These are phyloP conservation scores for Oreocharis arfaki DNA, from an alignment of 2,113 vertebrate genomes.

Conservation along the genomic window DNA sequence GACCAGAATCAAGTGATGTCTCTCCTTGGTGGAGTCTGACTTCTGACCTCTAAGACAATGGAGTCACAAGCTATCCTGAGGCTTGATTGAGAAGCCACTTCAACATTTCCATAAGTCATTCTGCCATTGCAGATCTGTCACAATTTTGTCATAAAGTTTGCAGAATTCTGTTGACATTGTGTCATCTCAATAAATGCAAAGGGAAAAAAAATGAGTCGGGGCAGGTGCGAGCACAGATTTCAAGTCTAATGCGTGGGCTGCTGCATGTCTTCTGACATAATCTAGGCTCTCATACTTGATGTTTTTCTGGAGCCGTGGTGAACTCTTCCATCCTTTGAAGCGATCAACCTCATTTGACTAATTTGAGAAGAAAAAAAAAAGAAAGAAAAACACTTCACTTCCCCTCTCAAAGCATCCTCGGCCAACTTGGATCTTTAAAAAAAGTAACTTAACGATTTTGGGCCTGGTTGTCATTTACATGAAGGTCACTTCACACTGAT, in stretches of 20 bases:
- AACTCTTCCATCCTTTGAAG: constrained; percentile 72
- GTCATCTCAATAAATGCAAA: constrained; percentile 75
- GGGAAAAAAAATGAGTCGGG: constrained; percentile 67
- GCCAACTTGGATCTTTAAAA: constrained; percentile 52
- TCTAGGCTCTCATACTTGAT: constrained; percentile 71
- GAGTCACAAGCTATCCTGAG: constrained; percentile 71
- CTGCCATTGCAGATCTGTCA: constrained; percentile 74
- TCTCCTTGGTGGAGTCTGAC: constrained; percentile 53
- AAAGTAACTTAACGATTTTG: constrained; percentile 20
- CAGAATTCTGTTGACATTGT: constrained; percentile 73
- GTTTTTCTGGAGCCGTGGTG: constrained; percentile 69
- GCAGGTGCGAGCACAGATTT: constrained; percentile 74
- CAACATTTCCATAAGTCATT: constrained; percentile 73
- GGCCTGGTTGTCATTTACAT: constrained; percentile 55
- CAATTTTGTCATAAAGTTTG: constrained; percentile 74
- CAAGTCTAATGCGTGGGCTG: constrained; percentile 74
- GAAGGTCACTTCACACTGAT: constrained; percentile 65
- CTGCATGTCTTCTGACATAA: constrained; percentile 74
- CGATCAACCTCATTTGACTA: constrained; percentile 67
- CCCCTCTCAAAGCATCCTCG: constrained; percentile 29
- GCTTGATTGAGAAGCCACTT: constrained; percentile 72
- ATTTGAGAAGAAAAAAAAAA: constrained; percentile 57
- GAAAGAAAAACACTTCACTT: constrained; percentile 55
- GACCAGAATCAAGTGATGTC: constrained; percentile 65
- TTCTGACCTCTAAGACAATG: constrained; percentile 70